Evolutionary conservation across 2,797 vertebrate species (phyloP).

Genomic region (Yasuhikotakia modesta): DNA sequence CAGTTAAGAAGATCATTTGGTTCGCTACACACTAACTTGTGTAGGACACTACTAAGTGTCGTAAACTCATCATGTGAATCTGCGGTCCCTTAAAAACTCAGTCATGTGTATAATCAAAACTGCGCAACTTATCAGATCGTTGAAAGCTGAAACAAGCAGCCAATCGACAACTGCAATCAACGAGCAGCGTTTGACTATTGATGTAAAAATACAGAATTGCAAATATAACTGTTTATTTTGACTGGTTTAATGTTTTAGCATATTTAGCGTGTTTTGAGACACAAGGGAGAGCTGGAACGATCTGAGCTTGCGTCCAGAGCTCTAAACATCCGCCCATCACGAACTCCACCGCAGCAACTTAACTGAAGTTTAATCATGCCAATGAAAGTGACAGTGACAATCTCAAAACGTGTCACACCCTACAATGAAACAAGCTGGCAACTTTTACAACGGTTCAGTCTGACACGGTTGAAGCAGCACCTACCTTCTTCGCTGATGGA

Average conservation of each 20-base stretch:
- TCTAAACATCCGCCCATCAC: conserved; percentile 27
- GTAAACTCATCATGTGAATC: background rate
- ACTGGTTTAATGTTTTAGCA: background rate
- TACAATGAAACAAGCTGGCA: background rate
- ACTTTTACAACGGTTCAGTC: background rate
- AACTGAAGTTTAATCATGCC: conserved; percentile 18
- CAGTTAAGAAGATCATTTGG: background rate
- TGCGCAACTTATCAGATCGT: background rate
- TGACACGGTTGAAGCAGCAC: background rate
- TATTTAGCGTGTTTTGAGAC: background rate
- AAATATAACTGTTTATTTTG: background rate
- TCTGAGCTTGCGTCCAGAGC: background rate
- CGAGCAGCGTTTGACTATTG: background rate
- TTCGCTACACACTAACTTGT: background rate
- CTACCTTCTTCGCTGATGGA: conserved; percentile 64
- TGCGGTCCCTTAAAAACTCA: background rate
- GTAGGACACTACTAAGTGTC: background rate
- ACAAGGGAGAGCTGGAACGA: background rate
- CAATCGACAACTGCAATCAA: background rate
- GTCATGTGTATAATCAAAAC: background rate
- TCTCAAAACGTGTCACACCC: background rate
- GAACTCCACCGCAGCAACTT: conserved; percentile 35
- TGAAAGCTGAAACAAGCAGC: background rate
- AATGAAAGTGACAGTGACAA: background rate
- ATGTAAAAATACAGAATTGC: background rate